These are phyloP conservation scores for Seira ritae DNA, from an alignment of 2,888 invertebrate genomes.

Conservation along the genomic window DNA sequence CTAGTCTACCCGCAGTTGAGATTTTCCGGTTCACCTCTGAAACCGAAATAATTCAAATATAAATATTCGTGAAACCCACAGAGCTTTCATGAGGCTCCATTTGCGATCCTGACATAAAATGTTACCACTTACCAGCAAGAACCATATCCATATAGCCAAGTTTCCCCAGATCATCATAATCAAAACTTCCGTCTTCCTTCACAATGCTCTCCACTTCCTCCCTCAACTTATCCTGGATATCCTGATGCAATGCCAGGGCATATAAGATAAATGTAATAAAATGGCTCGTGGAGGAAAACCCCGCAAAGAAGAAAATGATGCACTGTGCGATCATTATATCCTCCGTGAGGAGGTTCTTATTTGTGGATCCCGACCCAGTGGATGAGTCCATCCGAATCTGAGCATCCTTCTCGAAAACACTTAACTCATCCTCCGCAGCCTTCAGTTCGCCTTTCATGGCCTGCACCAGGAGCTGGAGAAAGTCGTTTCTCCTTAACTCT, in stretches of 20 bases:
- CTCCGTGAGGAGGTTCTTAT: no score
- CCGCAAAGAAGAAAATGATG: no score
- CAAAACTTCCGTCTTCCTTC: constrained; percentile 29
- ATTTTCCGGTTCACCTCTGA: constrained; percentile 37
- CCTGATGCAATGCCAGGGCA: constrained; percentile 20
- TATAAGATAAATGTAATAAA: no score
- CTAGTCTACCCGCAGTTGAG: not conserved
- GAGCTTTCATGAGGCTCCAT: no score
- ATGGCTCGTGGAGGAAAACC: no score
- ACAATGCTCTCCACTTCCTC: constrained; percentile 33
- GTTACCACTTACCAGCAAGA: constrained; percentile 7
- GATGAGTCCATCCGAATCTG: no score
- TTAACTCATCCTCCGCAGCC: constrained; percentile 43
- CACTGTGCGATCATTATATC: no score
- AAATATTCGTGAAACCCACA: no score
- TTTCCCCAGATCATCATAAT: constrained; percentile 30
- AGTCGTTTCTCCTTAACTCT: constrained; percentile 57
- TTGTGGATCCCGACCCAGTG: no score
- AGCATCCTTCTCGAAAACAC: constrained; percentile 66
- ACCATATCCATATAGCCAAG: constrained; percentile 33
- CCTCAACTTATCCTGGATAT: constrained; percentile 55
- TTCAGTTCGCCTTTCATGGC: constrained; percentile 50
- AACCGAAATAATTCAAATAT: not conserved
- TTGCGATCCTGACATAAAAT: no score
- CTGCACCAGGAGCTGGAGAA: constrained; percentile 65